phyloP scores from a whole-genome alignment of 2,113 vertebrate species.

The Corynorhinus townsendii region DNA sequence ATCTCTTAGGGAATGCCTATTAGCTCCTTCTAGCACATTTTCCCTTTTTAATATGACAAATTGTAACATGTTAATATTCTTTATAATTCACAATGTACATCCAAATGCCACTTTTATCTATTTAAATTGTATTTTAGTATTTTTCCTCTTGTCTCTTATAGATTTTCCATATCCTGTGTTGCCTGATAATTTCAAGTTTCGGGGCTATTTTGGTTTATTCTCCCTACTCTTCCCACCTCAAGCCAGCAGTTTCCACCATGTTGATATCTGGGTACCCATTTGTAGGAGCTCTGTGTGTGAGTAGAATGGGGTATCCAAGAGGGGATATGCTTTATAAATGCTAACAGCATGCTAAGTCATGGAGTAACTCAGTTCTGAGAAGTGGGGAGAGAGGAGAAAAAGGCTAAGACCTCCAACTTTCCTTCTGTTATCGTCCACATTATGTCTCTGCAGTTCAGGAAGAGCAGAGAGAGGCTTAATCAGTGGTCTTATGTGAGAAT shows the following conservation, averaged over 20 bases:
- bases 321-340: neutral
- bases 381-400: neutral
- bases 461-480: neutral
- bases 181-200: conserved; percentile 30
- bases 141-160: conserved; percentile 22
- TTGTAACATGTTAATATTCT: neutral
- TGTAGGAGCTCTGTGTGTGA: conserved; percentile 47
- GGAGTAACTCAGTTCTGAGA: neutral
- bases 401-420: too few relatives aligned
- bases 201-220: neutral
- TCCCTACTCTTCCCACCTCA: neutral
- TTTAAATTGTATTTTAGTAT: neutral
- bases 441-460: neutral
- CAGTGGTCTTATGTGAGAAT: neutral
- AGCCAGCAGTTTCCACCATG: neutral
- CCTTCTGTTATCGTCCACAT: neutral
- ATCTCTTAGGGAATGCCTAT: neutral
- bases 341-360: neutral
- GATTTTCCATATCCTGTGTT: conserved; percentile 51
- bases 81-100: neutral
- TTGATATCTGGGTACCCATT: conserved; percentile 27
- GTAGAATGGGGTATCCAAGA: neutral
- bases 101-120: neutral
- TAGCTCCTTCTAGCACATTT: neutral
- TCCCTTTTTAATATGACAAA: neutral